Percentiles rank a stretch among this genome's conserved stretches.
phyloP scores from a whole-genome alignment of 2,888 invertebrate genomes.

The Apantesis nais region DNA sequence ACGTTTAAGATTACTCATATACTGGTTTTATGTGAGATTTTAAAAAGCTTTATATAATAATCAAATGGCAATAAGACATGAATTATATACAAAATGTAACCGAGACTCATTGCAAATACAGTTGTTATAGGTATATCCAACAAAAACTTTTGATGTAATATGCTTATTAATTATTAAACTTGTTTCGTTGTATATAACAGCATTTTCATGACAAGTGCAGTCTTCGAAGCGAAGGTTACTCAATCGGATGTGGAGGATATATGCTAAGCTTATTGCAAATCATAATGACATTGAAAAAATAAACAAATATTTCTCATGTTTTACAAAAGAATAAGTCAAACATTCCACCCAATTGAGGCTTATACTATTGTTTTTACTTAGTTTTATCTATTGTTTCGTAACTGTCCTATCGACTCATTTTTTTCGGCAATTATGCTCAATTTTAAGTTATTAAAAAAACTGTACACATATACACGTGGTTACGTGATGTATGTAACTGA shows the following conservation, averaged over 20 bases:
- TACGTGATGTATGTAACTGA: slow-evolving; percentile 39
- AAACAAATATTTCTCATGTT: background rate
- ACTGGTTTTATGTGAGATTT: no score
- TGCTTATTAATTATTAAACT: background rate
- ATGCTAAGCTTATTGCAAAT: background rate
- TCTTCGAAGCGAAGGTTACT: slow-evolving; percentile 21
- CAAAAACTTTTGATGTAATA: background rate
- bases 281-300: background rate
- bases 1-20: no score
- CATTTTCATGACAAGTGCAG: slow-evolving; percentile 33
- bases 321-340: background rate
- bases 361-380: no score
- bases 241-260: background rate
- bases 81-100: no score
- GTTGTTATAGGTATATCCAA: no score
- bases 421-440: slow-evolving; percentile 14
- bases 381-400: background rate
- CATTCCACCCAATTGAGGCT: background rate
- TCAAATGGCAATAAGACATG: no score
- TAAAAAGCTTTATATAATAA: no score
- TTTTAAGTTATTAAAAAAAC: slow-evolving; percentile 37
- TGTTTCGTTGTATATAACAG: slow-evolving; percentile 21
- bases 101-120: no score
- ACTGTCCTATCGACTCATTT: background rate
- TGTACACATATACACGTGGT: slow-evolving; percentile 28